Evolutionary conservation across 2,888 invertebrate species (phyloP).

Genomic region (Drosophila meridionalis): DNA sequence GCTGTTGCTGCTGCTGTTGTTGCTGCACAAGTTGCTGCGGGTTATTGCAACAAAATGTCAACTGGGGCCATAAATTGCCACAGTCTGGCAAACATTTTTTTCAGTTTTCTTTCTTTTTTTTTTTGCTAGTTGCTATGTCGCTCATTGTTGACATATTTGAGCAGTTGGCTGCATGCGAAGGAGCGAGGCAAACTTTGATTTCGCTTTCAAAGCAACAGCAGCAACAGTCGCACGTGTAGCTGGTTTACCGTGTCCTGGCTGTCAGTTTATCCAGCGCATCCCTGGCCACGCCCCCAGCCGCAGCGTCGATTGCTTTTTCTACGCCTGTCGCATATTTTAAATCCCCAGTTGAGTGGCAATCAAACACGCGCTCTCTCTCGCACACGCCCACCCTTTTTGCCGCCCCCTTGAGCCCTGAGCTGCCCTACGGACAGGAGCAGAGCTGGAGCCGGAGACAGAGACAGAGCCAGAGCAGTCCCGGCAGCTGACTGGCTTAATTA

Average conservation of each 20-base stretch:
- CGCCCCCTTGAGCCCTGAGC: conserved; percentile 24
- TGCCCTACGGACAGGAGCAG: conserved; percentile 1
- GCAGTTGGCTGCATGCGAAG: conserved; percentile 55
- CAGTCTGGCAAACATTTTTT: conserved; percentile 69
- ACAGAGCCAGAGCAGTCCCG: not conserved
- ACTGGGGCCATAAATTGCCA: conserved; percentile 73
- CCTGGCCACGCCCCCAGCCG: conserved; percentile 39
- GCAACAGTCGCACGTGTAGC: conserved; percentile 59
- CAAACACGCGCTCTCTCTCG: conserved; percentile 48
- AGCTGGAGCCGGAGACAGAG: not conserved
- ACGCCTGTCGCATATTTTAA: conserved; percentile 78
- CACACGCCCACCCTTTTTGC: conserved; percentile 25
- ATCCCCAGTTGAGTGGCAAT: conserved; percentile 79
- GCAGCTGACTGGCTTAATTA: conserved; percentile 73
- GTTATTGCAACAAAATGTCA: conserved; percentile 77
- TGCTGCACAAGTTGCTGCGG: conserved; percentile 53
- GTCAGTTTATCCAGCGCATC: conserved; percentile 49
- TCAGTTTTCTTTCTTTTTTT: not conserved
- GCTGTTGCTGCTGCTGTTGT: not conserved
- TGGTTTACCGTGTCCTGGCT: conserved; percentile 66
- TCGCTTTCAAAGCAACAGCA: conserved; percentile 44
- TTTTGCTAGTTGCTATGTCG: conserved; percentile 29
- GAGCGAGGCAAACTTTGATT: conserved; percentile 74
- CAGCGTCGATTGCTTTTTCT: conserved; percentile 69
- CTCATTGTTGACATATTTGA: conserved; percentile 76